phyloP scores from a whole-genome alignment of 2,888 invertebrate genomes.

The Xanthia icteritia region DNA sequence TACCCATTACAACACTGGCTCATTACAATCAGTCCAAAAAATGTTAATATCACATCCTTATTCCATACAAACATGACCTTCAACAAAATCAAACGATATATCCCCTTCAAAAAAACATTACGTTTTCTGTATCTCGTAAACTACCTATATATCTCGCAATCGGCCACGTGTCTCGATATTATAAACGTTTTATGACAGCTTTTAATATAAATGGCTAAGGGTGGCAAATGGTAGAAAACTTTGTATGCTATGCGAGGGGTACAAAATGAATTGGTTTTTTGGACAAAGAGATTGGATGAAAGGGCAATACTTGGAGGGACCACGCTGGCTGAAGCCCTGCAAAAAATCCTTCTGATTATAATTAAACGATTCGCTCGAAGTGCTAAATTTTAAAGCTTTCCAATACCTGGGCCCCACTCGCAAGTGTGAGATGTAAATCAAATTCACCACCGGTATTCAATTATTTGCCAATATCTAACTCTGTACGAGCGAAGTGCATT shows the following conservation, averaged over 20 bases:
- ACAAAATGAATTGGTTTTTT: slow-evolving; percentile 44
- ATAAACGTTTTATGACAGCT: slow-evolving; percentile 76
- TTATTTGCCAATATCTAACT: background rate
- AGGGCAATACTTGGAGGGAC: background rate
- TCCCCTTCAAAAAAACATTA: slow-evolving; percentile 36
- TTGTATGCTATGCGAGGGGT: slow-evolving; percentile 39
- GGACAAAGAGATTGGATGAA: slow-evolving; percentile 10
- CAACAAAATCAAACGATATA: slow-evolving; percentile 19
- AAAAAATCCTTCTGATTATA: background rate
- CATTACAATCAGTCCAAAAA: background rate
- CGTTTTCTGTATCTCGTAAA: slow-evolving; percentile 63
- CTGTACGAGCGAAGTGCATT: background rate
- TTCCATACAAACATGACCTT: slow-evolving; percentile 47
- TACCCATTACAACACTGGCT: background rate
- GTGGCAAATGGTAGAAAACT: slow-evolving; percentile 66
- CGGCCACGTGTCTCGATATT: slow-evolving; percentile 72
- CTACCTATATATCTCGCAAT: slow-evolving; percentile 55
- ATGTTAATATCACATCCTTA: background rate
- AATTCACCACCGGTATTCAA: background rate
- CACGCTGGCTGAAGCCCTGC: background rate
- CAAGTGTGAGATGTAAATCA: background rate
- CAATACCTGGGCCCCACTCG: background rate
- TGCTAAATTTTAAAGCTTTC: too few relatives aligned
- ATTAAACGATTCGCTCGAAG: background rate
- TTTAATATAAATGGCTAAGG: slow-evolving; percentile 69